Evolutionary conservation across 1,140 invertebrate species (phyloP).

Genomic region (Pteromalus puparum): DNA sequence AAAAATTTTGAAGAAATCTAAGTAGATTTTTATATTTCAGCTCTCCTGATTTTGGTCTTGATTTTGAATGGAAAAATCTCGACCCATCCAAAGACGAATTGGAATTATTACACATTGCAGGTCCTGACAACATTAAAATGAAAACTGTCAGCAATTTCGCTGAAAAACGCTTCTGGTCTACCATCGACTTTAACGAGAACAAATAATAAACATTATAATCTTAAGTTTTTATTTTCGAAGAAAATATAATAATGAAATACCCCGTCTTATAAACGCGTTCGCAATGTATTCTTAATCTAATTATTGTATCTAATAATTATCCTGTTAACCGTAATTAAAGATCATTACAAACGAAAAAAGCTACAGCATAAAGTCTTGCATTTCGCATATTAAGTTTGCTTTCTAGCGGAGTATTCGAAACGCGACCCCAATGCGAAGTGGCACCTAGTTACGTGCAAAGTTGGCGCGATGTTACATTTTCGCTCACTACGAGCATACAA

Average conservation of each 20-base stretch:
- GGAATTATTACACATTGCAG: conserved; percentile 72
- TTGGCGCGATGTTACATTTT: background rate
- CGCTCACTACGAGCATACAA: background rate
- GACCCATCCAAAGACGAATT: conserved; percentile 62
- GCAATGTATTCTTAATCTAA: background rate
- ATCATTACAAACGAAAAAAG: background rate
- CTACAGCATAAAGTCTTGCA: background rate
- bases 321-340: background rate
- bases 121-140: conserved; percentile 69
- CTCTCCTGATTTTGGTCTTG: conserved; percentile 56
- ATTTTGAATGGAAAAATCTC: conserved; percentile 60
- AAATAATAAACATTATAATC: background rate
- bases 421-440: conserved; percentile 32
- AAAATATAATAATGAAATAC: background rate
- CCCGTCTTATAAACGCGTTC: too few species aligned
- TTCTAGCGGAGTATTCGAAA: conserved; percentile 36
- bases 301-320: background rate
- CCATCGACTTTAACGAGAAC: conserved; percentile 75
- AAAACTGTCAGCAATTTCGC: conserved; percentile 69
- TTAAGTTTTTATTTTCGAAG: background rate
- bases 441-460: conserved; percentile 16
- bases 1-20: background rate
- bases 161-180: conserved; percentile 74
- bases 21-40: conserved; percentile 48
- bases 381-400: conserved; percentile 33